These are phyloP conservation scores for Phalanger gymnotis DNA, from an alignment of 2,797 vertebrate genomes.

Conservation along the genomic window DNA sequence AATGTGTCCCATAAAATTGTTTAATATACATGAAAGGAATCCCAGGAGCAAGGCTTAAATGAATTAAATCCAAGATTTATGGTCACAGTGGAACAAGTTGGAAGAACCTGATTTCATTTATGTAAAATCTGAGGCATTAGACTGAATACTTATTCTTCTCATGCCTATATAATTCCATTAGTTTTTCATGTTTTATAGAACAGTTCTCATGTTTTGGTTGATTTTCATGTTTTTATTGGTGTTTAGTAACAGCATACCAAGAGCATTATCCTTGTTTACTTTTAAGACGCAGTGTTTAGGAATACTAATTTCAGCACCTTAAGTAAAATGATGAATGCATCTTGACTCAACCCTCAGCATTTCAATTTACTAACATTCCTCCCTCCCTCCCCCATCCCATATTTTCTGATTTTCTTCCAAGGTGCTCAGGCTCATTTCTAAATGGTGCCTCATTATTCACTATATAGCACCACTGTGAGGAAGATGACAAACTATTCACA, in stretches of 20 bases:
- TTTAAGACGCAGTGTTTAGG: neutral
- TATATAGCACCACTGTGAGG: neutral
- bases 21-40: neutral
- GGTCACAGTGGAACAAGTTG: neutral
- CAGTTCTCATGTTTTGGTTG: neutral
- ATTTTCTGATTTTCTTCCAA: neutral
- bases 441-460: neutral
- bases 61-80: neutral
- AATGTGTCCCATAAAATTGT: neutral
- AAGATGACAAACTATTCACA: slow-evolving; percentile 2
- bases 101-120: neutral
- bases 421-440: neutral
- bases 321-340: neutral
- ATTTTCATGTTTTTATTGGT: neutral
- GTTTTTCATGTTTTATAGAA: neutral
- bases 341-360: neutral
- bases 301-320: slow-evolving; percentile 5
- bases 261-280: neutral
- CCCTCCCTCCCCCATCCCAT: neutral
- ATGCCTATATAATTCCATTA: neutral
- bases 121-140: neutral
- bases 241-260: neutral
- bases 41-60: neutral
- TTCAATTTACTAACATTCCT: neutral
- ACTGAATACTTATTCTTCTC: neutral